Evolutionary conservation across 1,140 invertebrate species (phyloP), one percentile per base, ranked within the genome.

Genomic region (Archegozetes longisetosus): DNA sequence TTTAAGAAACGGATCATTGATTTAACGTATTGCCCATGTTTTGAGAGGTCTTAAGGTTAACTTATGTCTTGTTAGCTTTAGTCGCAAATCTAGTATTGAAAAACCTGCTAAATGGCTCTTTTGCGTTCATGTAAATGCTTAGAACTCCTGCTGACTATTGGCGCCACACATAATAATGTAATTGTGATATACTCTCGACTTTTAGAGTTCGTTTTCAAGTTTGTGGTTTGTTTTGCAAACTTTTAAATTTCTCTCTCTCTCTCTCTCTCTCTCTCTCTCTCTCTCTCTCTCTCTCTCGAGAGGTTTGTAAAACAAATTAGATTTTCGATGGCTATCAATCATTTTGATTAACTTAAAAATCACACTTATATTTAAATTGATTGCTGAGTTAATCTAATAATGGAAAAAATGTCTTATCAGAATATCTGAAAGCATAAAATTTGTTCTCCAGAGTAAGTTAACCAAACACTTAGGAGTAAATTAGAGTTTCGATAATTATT

Each of bases 261-360:
- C 17, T 40, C 17, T 40, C 6, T 40, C 6, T 40, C 6, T 40
- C 6, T 40, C 17, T 9, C 17, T 9, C 32, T 17, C 28, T 94
- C 17, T 6, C 32, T 40, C 32, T 9, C 32, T 40, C 17, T 6
- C 32, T 40, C 6, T 40, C 6, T 9, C 17, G 6, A 40, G 17
- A 6, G 6, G 32, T 40, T 40, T 40, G 17, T 40, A 40, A 40
- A 40, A 40, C 32, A 40, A 40, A 40, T 40, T 40, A 40, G 6
- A 40, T 40, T 6, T 40, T 40, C 32, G 17, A 40, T 40, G 6
- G 32, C 32, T 40, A 40, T 40, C 32, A 40, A 40, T 40, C 32
- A 40, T 40, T 40, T 9, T 40, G 32, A 9, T 40, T 40, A 40
- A 17, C 32, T 17, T 17, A 9, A 6, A 40, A 40, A 40, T 40